These are phyloP conservation scores for Phaedon cochleariae DNA, from an alignment of 2,888 invertebrate genomes.

Conservation along the genomic window DNA sequence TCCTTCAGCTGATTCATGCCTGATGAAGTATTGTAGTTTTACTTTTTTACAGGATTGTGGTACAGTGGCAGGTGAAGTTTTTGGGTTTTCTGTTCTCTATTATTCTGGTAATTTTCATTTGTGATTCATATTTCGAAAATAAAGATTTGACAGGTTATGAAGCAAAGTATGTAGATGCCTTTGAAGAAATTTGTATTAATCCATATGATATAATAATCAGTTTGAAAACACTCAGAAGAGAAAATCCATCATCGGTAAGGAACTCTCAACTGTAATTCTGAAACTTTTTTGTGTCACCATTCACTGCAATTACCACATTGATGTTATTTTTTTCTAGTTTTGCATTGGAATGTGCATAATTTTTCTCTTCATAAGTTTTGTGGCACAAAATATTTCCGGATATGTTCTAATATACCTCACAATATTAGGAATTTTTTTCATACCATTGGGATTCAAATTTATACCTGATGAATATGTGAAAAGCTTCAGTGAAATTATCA, in stretches of 20 bases:
- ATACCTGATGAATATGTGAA: conserved; percentile 48
- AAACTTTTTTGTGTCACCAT: not conserved
- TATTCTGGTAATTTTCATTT: conserved; percentile 51
- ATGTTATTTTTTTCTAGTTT: conserved; percentile 54
- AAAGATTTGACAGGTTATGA: conserved; percentile 39
- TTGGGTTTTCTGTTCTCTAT: conserved; percentile 60
- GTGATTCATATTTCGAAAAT: conserved; percentile 51
- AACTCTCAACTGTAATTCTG: not conserved
- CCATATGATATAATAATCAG: conserved; percentile 42
- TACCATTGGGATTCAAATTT: conserved; percentile 48
- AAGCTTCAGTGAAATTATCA: conserved; percentile 42
- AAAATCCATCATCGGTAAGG: conserved; percentile 58
- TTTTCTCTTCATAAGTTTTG: conserved; percentile 54
- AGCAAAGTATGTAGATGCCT: conserved; percentile 42
- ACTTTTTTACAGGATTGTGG: conserved; percentile 52
- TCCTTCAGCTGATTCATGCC: too few relatives aligned
- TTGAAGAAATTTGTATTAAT: conserved; percentile 44
- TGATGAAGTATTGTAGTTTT: too few relatives aligned
- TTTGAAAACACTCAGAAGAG: conserved; percentile 53
- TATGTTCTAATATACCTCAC: conserved; percentile 52
- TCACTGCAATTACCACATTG: not conserved
- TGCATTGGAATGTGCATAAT: conserved; percentile 55
- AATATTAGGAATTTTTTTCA: conserved; percentile 50
- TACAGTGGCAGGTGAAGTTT: conserved; percentile 59
- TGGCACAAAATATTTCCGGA: conserved; percentile 58